Evolutionary conservation across 1,140 invertebrate genomes (phyloP).

Genomic region (Lanistes nyassanus): DNA sequence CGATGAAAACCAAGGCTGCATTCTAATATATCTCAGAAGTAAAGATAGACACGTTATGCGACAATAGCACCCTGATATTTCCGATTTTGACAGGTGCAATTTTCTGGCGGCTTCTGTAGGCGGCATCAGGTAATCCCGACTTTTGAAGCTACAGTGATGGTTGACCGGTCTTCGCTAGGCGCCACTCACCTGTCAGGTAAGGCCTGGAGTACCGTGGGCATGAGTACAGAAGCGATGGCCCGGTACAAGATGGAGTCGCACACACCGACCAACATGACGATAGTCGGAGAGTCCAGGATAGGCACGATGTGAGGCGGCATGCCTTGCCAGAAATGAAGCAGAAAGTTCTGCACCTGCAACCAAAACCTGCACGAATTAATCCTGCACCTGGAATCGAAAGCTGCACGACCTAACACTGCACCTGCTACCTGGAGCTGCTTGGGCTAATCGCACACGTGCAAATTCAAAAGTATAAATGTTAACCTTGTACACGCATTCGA

Average conservation of each 20-base stretch:
- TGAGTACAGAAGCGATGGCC: slow-evolving; percentile 69
- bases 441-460: background rate
- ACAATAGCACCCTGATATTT: too few species aligned
- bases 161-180: too few species aligned
- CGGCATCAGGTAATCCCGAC: too few species aligned
- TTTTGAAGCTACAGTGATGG: too few species aligned
- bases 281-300: slow-evolving; percentile 65
- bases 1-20: too few species aligned
- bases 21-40: too few species aligned
- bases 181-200: slow-evolving; percentile 59
- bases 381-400: background rate
- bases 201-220: slow-evolving; percentile 69
- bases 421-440: background rate
- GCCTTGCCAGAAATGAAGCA: slow-evolving; percentile 72
- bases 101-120: too few species aligned
- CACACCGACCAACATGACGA: slow-evolving; percentile 70
- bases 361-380: too few species aligned
- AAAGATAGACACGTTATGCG: too few species aligned
- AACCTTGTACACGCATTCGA: background rate
- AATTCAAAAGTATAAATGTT: background rate
- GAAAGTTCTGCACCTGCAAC: slow-evolving; percentile 69
- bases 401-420: too few species aligned
- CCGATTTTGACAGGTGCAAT: too few species aligned
- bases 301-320: slow-evolving; percentile 70
- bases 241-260: slow-evolving; percentile 72